Evolutionary conservation across 2,113 vertebrate species (phyloP).

Genomic region (Dicerorhinus sumatrensis): DNA sequence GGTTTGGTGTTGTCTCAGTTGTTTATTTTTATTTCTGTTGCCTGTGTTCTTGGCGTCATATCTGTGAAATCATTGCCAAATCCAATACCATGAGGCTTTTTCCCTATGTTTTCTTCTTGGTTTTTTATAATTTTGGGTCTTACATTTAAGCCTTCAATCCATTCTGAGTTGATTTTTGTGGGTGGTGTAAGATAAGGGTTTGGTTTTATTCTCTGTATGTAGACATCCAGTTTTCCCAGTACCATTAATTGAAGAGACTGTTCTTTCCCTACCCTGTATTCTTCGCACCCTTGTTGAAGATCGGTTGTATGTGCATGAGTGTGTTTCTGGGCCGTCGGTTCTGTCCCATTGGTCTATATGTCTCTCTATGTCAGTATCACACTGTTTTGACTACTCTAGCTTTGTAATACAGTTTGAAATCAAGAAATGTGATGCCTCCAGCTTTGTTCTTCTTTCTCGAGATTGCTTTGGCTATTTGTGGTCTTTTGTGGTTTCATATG

Average conservation of each 20-base stretch:
- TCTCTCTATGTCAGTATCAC: too few relatives aligned
- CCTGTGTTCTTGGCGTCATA: neutral
- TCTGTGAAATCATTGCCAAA: neutral
- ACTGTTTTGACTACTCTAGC: neutral
- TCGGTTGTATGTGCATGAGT: fast-evolving
- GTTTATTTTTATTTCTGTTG: neutral
- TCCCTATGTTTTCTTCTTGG: neutral
- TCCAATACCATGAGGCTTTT: neutral
- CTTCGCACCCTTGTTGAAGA: too few relatives aligned
- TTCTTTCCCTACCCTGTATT: too few relatives aligned
- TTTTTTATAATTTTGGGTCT: neutral
- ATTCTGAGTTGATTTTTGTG: neutral
- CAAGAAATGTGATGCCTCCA: neutral
- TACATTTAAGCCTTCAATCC: too few relatives aligned
- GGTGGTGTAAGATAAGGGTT: neutral
- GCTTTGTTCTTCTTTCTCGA: neutral
- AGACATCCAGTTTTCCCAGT: neutral
- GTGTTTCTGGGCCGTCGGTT: neutral
- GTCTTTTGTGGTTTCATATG: neutral
- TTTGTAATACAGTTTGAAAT: neutral
- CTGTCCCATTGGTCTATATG: neutral
- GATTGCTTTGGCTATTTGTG: neutral
- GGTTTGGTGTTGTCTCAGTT: fast-evolving
- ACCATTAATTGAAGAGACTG: neutral
- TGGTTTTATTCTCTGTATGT: neutral